phyloP scores from a whole-genome alignment of 2,797 vertebrate species.

The Thripadectes ignobilis region DNA sequence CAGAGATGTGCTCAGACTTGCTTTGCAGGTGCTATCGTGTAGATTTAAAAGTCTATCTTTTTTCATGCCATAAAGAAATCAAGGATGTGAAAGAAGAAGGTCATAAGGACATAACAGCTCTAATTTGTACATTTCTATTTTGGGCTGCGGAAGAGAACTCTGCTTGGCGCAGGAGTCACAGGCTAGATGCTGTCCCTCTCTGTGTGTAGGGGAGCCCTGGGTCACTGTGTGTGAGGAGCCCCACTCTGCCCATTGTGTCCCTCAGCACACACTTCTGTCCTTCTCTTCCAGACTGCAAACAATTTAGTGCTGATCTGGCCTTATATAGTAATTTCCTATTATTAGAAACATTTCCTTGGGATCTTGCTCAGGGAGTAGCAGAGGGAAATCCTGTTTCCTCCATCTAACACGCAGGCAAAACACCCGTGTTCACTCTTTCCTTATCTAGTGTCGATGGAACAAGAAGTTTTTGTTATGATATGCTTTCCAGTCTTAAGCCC shows the following conservation, averaged over 20 bases:
- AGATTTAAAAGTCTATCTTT: not conserved
- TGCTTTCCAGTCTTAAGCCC: constrained; percentile 3
- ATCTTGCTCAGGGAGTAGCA: constrained; percentile 66
- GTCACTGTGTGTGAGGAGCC: not conserved
- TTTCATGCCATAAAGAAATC: not conserved
- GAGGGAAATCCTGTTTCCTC: constrained; percentile 76
- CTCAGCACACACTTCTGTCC: not conserved
- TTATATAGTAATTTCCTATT: constrained; percentile 77
- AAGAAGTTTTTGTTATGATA: constrained; percentile 32
- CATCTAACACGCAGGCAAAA: constrained; percentile 16
- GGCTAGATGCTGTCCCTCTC: not conserved
- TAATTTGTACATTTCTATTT: not conserved
- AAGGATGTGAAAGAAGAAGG: not conserved
- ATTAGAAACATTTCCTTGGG: constrained; percentile 75
- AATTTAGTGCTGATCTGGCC: constrained; percentile 64
- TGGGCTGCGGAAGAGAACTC: not conserved
- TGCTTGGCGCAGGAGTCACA: not conserved
- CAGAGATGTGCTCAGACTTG: not conserved
- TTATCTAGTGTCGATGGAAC: constrained; percentile 22
- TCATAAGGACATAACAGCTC: not conserved
- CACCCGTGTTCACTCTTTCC: constrained; percentile 22
- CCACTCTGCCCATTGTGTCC: not conserved
- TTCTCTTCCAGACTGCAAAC: constrained; percentile 58
- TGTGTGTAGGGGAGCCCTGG: rapidly evolving
- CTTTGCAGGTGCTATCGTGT: not conserved